Percentiles rank a stretch among this genome's conserved stretches.
phyloP scores from a whole-genome alignment of 1,140 invertebrate species.

The Ostrea edulis region DNA sequence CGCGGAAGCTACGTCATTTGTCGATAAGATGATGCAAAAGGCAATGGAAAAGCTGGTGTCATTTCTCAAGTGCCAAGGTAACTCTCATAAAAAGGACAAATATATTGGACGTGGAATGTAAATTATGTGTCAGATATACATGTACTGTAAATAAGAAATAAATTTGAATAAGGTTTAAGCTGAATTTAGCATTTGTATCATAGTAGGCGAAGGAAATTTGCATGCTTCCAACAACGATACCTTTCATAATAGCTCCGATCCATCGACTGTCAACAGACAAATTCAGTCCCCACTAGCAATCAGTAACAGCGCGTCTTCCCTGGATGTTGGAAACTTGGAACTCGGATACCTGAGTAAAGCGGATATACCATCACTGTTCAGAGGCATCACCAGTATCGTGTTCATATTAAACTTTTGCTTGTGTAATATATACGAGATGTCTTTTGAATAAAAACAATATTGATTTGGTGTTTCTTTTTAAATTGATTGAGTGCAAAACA shows the following conservation, averaged over 20 bases:
- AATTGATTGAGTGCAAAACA: too few relatives aligned
- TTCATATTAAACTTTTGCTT: neutral
- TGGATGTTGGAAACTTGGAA: neutral
- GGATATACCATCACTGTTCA: neutral
- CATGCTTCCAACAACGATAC: neutral
- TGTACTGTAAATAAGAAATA: neutral
- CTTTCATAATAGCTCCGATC: neutral
- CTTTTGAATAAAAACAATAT: neutral
- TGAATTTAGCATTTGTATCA: too few relatives aligned
- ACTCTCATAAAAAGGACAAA: neutral
- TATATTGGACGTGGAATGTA: neutral
- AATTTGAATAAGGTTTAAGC: too few relatives aligned
- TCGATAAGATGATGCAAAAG: neutral
- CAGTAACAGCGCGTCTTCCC: neutral
- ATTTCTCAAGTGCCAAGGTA: slow-evolving; percentile 12
- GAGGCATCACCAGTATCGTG: neutral
- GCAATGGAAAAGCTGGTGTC: neutral
- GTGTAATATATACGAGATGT: neutral
- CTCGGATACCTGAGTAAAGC: neutral
- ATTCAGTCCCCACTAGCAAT: neutral
- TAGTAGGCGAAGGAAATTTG: too few relatives aligned
- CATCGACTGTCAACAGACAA: neutral
- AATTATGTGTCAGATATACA: neutral
- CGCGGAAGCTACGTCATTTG: neutral
- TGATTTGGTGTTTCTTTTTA: neutral